These are phyloP conservation scores for Strongylocentrotus purpuratus DNA, from an alignment of 35 echinoderm and acorn worm species.

Conservation along the genomic window DNA sequence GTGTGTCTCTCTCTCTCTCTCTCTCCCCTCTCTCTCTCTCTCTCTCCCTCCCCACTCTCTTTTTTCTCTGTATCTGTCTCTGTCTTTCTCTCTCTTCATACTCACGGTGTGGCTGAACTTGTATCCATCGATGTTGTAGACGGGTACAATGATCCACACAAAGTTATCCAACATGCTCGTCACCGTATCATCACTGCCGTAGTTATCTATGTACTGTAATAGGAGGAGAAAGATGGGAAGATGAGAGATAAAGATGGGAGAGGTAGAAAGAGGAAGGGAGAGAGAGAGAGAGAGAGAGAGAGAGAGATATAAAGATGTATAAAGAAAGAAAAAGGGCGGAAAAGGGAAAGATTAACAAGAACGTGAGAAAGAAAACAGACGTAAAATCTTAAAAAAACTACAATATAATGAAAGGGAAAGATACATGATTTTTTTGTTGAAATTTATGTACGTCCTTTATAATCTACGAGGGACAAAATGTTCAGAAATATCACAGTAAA, in stretches of 20 bases:
- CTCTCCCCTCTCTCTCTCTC: no score
- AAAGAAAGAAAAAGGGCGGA: no score
- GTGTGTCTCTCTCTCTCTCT: no score
- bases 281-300: not conserved
- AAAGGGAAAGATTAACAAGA: no score
- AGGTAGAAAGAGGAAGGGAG: not conserved
- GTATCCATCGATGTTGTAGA: conserved; percentile 44
- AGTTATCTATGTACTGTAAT: not conserved
- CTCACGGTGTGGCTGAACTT: conserved; percentile 27
- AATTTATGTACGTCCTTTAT: not conserved
- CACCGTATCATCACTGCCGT: not conserved
- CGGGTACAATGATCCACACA: conserved; percentile 38
- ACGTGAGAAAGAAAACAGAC: no score
- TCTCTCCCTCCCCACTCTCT: not conserved
- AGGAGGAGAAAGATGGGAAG: not conserved
- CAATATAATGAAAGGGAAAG: no score
- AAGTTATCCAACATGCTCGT: conserved; percentile 41
- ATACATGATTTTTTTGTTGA: no score
- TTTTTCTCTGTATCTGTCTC: not conserved
- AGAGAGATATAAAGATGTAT: not conserved
- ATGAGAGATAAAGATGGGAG: no score
- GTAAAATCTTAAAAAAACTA: no score
- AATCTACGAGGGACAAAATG: not conserved
- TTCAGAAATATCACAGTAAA: no score
- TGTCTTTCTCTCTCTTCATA: not conserved